Evolutionary conservation across 35 echinoderm and acorn worm genomes (phyloP).

Genomic region (Chiridota heheva): DNA sequence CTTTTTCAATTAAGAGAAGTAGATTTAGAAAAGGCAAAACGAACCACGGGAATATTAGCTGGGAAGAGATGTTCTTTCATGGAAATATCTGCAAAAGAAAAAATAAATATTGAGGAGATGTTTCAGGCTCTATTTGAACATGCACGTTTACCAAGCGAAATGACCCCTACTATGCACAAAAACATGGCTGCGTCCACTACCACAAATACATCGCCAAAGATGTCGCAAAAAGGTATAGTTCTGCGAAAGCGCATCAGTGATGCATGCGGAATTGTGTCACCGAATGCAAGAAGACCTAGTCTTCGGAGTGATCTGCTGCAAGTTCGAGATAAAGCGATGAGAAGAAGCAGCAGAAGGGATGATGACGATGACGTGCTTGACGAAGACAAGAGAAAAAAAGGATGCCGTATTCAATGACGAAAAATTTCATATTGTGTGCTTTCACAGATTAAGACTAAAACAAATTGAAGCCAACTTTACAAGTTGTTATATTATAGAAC

Average conservation of each 20-base stretch:
- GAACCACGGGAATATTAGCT: slow-evolving; percentile 57
- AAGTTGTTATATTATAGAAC: no score
- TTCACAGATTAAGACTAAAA: no score
- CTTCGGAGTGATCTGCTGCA: slow-evolving; percentile 88
- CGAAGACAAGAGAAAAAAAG: slow-evolving; percentile 69
- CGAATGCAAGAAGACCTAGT: slow-evolving; percentile 85
- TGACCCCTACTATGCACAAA: slow-evolving; percentile 81
- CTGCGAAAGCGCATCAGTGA: slow-evolving; percentile 84
- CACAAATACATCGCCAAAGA: slow-evolving; percentile 47
- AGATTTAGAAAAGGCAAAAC: slow-evolving; percentile 68
- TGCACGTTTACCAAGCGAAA: slow-evolving; percentile 82
- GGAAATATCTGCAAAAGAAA: slow-evolving; percentile 73
- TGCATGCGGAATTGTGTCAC: slow-evolving; percentile 86
- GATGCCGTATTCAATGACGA: slow-evolving; percentile 81
- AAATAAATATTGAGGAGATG: slow-evolving; percentile 71
- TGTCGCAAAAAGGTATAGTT: slow-evolving; percentile 43
- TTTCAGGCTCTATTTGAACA: slow-evolving; percentile 84
- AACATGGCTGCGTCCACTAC: slow-evolving; percentile 41
- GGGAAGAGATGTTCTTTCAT: slow-evolving; percentile 73
- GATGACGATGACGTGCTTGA: slow-evolving; percentile 74
- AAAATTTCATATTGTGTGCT: no score
- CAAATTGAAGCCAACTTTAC: no score
- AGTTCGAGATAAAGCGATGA: slow-evolving; percentile 69
- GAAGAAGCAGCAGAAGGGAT: slow-evolving; percentile 44
- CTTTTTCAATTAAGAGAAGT: slow-evolving; percentile 55